phyloP scores from a whole-genome alignment of 2,888 invertebrate species.

The Cheilosia grossa region DNA sequence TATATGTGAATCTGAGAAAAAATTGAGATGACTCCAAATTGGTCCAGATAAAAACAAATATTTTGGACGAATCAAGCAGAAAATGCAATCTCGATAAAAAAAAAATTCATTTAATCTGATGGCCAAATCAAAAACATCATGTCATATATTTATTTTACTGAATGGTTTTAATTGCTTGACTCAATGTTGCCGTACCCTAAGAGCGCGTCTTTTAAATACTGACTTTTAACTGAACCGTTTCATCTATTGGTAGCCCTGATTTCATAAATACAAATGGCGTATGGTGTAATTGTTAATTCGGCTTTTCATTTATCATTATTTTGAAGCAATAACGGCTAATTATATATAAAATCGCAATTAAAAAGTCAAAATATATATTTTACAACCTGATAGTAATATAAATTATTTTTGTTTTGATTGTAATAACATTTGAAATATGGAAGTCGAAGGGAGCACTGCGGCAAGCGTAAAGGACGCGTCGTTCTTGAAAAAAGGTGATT shows the following conservation, averaged over 20 bases:
- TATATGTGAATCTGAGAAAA: too few species aligned
- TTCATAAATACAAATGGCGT: conserved; percentile 72
- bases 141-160: too few species aligned
- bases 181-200: conserved; percentile 14
- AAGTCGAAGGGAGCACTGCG: conserved; percentile 57
- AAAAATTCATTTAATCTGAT: too few species aligned
- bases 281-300: conserved; percentile 71
- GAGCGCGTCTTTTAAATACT: conserved; percentile 49
- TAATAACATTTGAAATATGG: conserved; percentile 48
- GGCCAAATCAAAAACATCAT: too few species aligned
- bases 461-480: conserved; percentile 66
- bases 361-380: conserved; percentile 9
- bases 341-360: conserved; percentile 42
- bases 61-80: too few species aligned
- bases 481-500: conserved; percentile 67
- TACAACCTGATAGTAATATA: conserved; percentile 2
- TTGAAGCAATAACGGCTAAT: conserved; percentile 57
- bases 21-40: too few species aligned
- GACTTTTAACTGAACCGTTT: conserved; percentile 46
- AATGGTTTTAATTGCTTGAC: too few species aligned
- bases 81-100: too few species aligned
- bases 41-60: too few species aligned
- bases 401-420: conserved; percentile 40
- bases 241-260: conserved; percentile 51
- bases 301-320: conserved; percentile 67